Evolutionary conservation across 2,888 invertebrate genomes (phyloP).

Genomic region (Perdita meconis): DNA sequence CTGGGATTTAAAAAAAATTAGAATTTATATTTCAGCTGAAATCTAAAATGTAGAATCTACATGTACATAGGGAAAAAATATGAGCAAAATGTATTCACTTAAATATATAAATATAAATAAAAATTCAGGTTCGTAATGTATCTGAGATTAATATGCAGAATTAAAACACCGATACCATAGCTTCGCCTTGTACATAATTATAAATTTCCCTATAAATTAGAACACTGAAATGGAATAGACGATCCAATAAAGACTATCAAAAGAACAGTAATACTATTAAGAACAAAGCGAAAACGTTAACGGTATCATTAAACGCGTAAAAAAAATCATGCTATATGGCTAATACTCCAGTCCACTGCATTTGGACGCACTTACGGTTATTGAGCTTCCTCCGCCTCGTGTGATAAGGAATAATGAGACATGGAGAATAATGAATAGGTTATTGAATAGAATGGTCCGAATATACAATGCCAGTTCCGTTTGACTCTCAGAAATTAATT

Average conservation of each 20-base stretch:
- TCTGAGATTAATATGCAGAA: too few species aligned
- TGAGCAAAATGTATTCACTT: too few species aligned
- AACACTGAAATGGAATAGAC: background rate
- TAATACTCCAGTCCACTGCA: slow-evolving; percentile 17
- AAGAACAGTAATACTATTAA: slow-evolving; percentile 3
- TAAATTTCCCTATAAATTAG: too few species aligned
- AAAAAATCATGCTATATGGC: slow-evolving; percentile 23
- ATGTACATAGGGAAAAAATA: too few species aligned
- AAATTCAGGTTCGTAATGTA: too few species aligned
- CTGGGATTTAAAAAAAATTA: too few species aligned
- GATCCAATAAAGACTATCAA: background rate
- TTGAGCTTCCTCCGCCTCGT: slow-evolving; percentile 56
- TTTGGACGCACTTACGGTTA: slow-evolving; percentile 58
- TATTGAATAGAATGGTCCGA: slow-evolving; percentile 41
- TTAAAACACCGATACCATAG: too few species aligned
- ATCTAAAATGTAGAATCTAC: too few species aligned
- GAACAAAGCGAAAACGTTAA: background rate
- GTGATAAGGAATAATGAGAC: slow-evolving; percentile 59
- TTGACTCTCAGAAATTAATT: slow-evolving; percentile 48
- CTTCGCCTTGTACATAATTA: too few species aligned
- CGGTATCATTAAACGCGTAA: slow-evolving; percentile 37
- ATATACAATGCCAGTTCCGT: slow-evolving; percentile 34
- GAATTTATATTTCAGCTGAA: too few species aligned
- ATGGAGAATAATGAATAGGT: slow-evolving; percentile 35
- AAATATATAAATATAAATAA: too few species aligned